These are phyloP conservation scores for Himalopsyche phryganea DNA, from an alignment of 1,140 invertebrate genomes.

Conservation along the genomic window DNA sequence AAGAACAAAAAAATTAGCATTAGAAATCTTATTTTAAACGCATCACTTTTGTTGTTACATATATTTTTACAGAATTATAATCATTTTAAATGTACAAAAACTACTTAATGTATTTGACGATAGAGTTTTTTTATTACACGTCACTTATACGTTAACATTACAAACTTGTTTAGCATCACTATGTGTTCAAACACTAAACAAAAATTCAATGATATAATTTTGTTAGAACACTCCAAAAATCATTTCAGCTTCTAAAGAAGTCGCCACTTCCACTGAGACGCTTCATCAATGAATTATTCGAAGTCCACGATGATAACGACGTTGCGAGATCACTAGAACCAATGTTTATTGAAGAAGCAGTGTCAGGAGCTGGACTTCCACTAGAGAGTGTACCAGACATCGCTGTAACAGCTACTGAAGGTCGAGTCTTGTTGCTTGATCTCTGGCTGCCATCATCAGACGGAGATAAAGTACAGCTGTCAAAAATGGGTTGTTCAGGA, in stretches of 20 bases:
- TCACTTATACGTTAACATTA: too few species aligned
- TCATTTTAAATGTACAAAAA: too few species aligned
- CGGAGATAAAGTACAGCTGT: slow-evolving; percentile 28
- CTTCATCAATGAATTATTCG: slow-evolving; percentile 13
- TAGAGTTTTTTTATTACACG: too few species aligned
- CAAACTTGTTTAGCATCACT: too few species aligned
- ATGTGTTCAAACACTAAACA: too few species aligned
- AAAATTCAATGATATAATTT: too few species aligned
- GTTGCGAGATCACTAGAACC: slow-evolving; percentile 41
- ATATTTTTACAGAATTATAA: too few species aligned
- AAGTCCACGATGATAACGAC: slow-evolving; percentile 16
- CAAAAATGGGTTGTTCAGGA: slow-evolving; percentile 43
- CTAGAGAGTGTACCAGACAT: slow-evolving; percentile 41
- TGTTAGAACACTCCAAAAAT: too few species aligned
- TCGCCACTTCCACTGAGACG: slow-evolving; percentile 23
- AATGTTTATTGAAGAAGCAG: slow-evolving; percentile 47
- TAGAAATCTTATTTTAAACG: too few species aligned
- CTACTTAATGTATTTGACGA: too few species aligned
- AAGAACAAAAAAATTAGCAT: too few species aligned
- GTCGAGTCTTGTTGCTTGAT: slow-evolving; percentile 55
- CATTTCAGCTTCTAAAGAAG: slow-evolving; percentile 33
- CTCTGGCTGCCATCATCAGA: slow-evolving; percentile 48
- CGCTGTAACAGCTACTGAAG: slow-evolving; percentile 52
- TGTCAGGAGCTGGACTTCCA: slow-evolving; percentile 41
- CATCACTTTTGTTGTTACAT: too few species aligned